A percentile compares a stretch with the other conserved stretches of the same genome.
Conservation (phyloP, 2,888 invertebrate species). For the Epirrhoe alternata region DNA sequence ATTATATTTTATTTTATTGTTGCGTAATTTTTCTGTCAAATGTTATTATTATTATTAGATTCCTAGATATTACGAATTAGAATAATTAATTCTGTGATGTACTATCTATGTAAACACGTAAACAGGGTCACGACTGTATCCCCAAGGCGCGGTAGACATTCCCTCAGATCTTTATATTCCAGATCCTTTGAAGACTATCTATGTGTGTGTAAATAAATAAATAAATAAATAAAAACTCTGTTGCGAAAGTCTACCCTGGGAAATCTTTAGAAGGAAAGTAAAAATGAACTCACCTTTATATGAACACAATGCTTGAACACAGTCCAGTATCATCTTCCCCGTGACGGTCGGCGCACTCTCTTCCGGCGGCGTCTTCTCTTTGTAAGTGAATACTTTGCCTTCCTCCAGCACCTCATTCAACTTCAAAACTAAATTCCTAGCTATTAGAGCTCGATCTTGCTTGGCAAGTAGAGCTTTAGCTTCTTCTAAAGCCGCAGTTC, state of each 20-base stretch:
- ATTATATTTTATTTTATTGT: too few species aligned
- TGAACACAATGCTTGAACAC: slow-evolving; percentile 82
- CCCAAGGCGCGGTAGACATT: too few species aligned
- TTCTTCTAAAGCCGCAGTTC: slow-evolving; percentile 86
- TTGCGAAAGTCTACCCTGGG: neutral
- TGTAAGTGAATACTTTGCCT: slow-evolving; percentile 77
- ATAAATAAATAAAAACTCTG: too few species aligned
- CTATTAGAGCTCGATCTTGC: slow-evolving; percentile 86
- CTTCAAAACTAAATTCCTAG: slow-evolving; percentile 87
- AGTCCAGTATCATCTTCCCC: slow-evolving; percentile 83
- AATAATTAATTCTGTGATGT: too few species aligned
- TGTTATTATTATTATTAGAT: too few species aligned
- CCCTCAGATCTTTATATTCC: too few species aligned
- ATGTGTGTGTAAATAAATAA: too few species aligned
- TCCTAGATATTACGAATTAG: too few species aligned
- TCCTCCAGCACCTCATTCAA: slow-evolving; percentile 88
- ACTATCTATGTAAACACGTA: too few species aligned
- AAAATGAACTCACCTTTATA: slow-evolving; percentile 65
- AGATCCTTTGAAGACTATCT: too few species aligned
- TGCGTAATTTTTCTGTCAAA: too few species aligned
- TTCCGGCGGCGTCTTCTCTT: slow-evolving; percentile 70
- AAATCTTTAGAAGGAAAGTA: neutral
- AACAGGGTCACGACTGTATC: too few species aligned
- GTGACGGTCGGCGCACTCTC: slow-evolving; percentile 77
- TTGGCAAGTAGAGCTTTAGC: slow-evolving; percentile 86